Evolutionary conservation across 2,888 invertebrate species (phyloP), one percentile per base, ranked within the genome.

Genomic region (Acheta domesticus): DNA sequence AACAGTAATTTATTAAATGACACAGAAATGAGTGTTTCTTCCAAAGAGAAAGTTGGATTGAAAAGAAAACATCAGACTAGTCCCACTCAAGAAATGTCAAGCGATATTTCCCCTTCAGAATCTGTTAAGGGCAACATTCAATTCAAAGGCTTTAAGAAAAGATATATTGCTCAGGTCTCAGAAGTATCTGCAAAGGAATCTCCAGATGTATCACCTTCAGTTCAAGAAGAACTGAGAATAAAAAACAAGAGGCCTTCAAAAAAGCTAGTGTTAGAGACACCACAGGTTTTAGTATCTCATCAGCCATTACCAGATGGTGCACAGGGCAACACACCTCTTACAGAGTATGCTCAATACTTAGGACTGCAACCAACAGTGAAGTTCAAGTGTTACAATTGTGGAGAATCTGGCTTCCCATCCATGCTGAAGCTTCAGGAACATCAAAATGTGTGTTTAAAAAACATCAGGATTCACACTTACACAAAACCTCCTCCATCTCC

Each of bases 321-420:
- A 36, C 79, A 81, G 23, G 77, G 79, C 21, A 79, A 78, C 75
- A 77, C 81, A 49, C 81, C 76, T 36, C 80, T 80, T 16, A 81
- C 86, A 77, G 93, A 93, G 84, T 93, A 93, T 87, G 92, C 92
- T 77, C 93, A 93, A 85, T 93, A 92, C 86, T 87, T 93, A 83
- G 93, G 93, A 19, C 86, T 93, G 80, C 93, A 93, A 85, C 91
- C 92, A 11, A 90, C 91, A 85, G 91, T 92, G 77, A 92, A 92
- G 86, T 91, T 92, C 85, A 93, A 92, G 85, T 94, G 94, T 85
- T 89, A 91, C 75, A 93, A 92, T 86, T 94, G 94, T 87, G 91
- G 90, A 84, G 89, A 89, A 74, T 90, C 91, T 83, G 91, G 91
- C 80, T 93, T 92, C 85, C 90, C 91, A 83, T 91, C 91, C 16